These are phyloP conservation scores for Heliconius melpomene DNA, from an alignment of 1,140 invertebrate genomes.

Conservation along the genomic window DNA sequence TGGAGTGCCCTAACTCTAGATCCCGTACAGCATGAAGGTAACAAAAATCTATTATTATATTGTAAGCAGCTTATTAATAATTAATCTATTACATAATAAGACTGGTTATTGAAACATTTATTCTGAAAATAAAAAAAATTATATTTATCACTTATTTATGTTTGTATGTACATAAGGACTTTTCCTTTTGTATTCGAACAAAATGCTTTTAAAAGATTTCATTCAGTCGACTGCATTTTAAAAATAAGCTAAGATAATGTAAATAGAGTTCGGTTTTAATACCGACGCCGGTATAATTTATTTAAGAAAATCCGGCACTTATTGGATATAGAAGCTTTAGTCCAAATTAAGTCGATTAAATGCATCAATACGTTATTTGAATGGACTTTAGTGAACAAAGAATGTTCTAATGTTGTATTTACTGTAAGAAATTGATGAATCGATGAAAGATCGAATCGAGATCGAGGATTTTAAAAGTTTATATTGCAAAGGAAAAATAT, in stretches of 20 bases:
- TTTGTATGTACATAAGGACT: background rate
- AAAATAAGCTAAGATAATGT: conserved; percentile 37
- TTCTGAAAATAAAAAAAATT: too few relatives aligned
- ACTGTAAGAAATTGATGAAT: background rate
- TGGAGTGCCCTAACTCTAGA: too few relatives aligned
- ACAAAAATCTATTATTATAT: too few relatives aligned
- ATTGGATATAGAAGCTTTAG: conserved; percentile 37
- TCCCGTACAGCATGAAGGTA: too few relatives aligned
- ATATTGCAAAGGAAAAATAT: too few relatives aligned
- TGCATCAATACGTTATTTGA: conserved; percentile 18
- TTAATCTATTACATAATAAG: too few relatives aligned
- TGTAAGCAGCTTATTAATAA: too few relatives aligned
- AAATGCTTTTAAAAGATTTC: conserved; percentile 37
- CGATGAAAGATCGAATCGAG: background rate
- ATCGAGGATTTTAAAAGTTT: background rate
- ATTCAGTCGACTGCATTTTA: conserved; percentile 26
- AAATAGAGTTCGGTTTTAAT: conserved; percentile 34
- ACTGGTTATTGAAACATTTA: too few relatives aligned
- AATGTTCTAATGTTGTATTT: background rate
- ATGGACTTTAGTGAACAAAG: background rate
- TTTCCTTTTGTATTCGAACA: background rate
- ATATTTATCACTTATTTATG: too few relatives aligned
- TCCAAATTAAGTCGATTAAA: conserved; percentile 29
- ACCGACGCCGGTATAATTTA: conserved; percentile 38
- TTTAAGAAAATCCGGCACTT: conserved; percentile 38